phyloP scores from a whole-genome alignment of 2,797 vertebrate genomes.

The Gymnothorax reevesii region DNA sequence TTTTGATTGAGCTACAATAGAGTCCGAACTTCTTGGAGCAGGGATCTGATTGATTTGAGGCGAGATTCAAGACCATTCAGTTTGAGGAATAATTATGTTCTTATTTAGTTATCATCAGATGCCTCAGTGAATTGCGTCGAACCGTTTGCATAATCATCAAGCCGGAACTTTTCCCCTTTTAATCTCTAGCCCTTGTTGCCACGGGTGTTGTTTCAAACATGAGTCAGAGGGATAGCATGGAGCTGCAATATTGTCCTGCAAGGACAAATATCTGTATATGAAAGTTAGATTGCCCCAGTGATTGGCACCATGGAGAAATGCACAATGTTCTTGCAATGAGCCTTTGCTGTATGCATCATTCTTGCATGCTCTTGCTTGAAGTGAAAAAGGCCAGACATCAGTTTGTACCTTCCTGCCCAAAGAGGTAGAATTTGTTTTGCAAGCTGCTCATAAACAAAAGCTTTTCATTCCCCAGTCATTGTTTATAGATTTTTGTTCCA shows the following conservation, averaged over 20 bases:
- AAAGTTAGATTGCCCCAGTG: neutral
- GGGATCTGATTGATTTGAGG: slow-evolving; percentile 88
- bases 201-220: neutral
- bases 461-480: neutral
- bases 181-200: neutral
- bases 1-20: slow-evolving; percentile 94
- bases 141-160: slow-evolving; percentile 26
- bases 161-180: slow-evolving; percentile 34
- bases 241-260: neutral
- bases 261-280: neutral
- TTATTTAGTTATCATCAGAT: slow-evolving; percentile 76
- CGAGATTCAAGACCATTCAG: slow-evolving; percentile 84
- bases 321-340: neutral
- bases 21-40: slow-evolving; percentile 85
- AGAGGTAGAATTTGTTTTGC: neutral
- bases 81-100: slow-evolving; percentile 88
- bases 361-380: neutral
- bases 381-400: neutral
- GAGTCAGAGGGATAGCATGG: neutral
- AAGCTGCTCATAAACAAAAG: neutral
- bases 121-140: slow-evolving; percentile 36
- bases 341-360: neutral
- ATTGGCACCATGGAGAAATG: neutral
- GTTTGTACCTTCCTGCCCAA: neutral
- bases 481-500: neutral